Percentiles rank a stretch among this genome's conserved stretches.
These are phyloP conservation scores for Melanotaenia trifasciata DNA, from an alignment of 2,797 vertebrate species.

Conservation along the genomic window DNA sequence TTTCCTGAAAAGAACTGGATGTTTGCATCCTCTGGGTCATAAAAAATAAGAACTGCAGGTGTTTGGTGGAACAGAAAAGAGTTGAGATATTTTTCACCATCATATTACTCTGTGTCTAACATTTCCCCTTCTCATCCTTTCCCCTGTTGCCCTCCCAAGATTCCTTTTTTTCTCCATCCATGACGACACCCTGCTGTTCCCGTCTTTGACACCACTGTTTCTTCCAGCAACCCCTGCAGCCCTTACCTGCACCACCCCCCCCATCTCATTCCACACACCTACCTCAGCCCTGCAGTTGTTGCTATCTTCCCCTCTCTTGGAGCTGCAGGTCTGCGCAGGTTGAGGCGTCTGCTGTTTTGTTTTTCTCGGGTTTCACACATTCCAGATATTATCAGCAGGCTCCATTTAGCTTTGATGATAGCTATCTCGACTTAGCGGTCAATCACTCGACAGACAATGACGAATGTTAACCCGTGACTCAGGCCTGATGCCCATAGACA, in stretches of 20 bases:
- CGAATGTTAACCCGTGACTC: conserved; percentile 43
- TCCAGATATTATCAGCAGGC: conserved; percentile 74
- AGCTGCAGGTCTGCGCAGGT: conserved; percentile 59
- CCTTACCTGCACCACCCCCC: conserved; percentile 23
- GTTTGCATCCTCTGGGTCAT: neutral
- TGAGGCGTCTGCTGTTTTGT: conserved; percentile 67
- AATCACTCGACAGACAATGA: conserved; percentile 66
- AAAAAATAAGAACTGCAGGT: neutral
- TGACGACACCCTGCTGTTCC: conserved; percentile 50
- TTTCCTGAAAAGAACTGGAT: conserved; percentile 14
- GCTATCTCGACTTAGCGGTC: conserved; percentile 55
- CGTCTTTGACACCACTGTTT: conserved; percentile 27
- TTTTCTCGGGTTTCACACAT: conserved; percentile 73
- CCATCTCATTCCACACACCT: conserved; percentile 9
- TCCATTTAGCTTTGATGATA: conserved; percentile 62
- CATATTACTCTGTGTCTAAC: conserved; percentile 24
- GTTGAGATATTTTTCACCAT: conserved; percentile 34
- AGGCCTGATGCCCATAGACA: conserved; percentile 38
- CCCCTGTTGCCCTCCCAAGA: neutral
- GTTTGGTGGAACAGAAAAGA: conserved; percentile 13
- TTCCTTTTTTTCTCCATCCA: conserved; percentile 38
- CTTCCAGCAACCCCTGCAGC: conserved; percentile 20
- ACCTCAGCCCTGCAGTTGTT: conserved; percentile 5
- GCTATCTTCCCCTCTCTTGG: conserved; percentile 38
- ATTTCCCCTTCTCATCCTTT: conserved; percentile 20